Percentiles rank a stretch among this genome's conserved stretches.
These are phyloP conservation scores for Amphipyra tragopoginis DNA, from an alignment of 2,888 invertebrate genomes.

Conservation along the genomic window DNA sequence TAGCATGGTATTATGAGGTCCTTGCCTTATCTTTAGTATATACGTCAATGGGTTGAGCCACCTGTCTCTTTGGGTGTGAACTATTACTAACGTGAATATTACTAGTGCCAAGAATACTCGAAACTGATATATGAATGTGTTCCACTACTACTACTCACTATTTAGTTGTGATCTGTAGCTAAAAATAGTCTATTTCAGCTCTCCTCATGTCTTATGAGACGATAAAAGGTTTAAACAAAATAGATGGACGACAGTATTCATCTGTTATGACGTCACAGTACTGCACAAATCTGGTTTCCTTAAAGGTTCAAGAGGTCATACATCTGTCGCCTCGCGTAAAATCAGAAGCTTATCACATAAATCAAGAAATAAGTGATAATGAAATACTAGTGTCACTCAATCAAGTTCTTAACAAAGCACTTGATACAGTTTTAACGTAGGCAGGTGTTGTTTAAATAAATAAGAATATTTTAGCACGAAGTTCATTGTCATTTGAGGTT, in stretches of 20 bases:
- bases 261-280: neutral
- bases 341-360: neutral
- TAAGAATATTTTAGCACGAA: constrained; percentile 32
- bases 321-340: neutral
- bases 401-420: neutral
- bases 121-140: constrained; percentile 28
- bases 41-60: constrained; percentile 3
- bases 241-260: neutral
- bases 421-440: constrained; percentile 2
- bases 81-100: constrained; percentile 17
- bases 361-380: neutral
- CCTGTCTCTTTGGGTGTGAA: constrained; percentile 21
- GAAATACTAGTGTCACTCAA: constrained; percentile 1
- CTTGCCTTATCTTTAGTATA: neutral
- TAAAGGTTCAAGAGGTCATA: neutral
- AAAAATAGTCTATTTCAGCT: constrained; percentile 11
- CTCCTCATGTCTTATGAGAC: neutral
- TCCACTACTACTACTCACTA: constrained; percentile 24
- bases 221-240: neutral
- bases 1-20: neutral
- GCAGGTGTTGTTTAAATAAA: constrained; percentile 11
- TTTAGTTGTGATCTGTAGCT: constrained; percentile 11
- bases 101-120: constrained; percentile 37
- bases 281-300: neutral
- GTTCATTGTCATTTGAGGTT: constrained; percentile 42